Base-by-base conservation (phyloP, 2,797 vertebrate species). In the Lophius americanus region DNA sequence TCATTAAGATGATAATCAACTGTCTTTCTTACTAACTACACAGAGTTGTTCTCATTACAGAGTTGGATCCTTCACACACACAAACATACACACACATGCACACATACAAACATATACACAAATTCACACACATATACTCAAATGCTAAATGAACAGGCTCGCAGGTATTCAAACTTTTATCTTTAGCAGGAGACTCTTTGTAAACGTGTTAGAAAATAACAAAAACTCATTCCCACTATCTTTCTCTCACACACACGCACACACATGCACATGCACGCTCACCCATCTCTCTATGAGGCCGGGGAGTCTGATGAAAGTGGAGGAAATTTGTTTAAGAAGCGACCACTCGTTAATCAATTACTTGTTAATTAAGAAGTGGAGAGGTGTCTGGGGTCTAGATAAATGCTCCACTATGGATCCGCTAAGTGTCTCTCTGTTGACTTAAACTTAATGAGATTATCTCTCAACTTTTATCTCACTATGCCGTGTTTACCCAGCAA, bases 321-420 rank as follows among this genome's bases (percentile, higher is more conserved):
- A 48, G 63, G 77, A 88, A 90, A 90, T 80, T 47, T 0, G 49
- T 60, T 76, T 72, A 88, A 90, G 79, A 69, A 78, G 84, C 58
- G 76, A 78, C 59, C 64, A 12, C 85, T 85, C 57, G 66, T 89
- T 90, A 91, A 92, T 93, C 88, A 90, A 88, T 90, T 87, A 88
- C 42, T 67, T 60, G 72, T 84, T 91, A 88, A 91, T 92, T 86
- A 90, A 68, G 64, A 69, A 76, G 82, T 78, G 38, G 66, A 59
- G 68, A 75, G 85, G 88, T 58, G 75, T 91, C 88, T 82, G 73
- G 84, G 84, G 84, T 86, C 82, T 78, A 78, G 71, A 82, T 82
- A 79, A 80, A 69, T 38, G 61, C 42, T 79, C 47, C 62, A 8
- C 60, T 2, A 32, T 58, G 63, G 63, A 75, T 73, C 68, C 59